Evolutionary conservation across 1,140 invertebrate species (phyloP).

Genomic region (Pseudomyrmex dendroicus): DNA sequence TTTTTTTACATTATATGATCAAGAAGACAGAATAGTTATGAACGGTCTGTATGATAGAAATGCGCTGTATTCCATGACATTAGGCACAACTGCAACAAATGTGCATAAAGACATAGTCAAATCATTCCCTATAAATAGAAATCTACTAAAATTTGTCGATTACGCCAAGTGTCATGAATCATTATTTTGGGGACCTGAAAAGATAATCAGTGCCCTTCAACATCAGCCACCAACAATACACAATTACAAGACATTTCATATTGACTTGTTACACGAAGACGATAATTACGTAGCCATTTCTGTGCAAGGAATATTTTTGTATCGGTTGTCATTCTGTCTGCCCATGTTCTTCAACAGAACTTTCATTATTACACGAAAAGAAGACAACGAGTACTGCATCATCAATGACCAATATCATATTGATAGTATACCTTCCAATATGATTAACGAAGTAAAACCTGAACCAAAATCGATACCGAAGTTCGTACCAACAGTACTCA

Average conservation of each 20-base stretch:
- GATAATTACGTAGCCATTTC: conserved; percentile 73
- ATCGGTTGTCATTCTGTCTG: conserved; percentile 71
- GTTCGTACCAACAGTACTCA: conserved; percentile 79
- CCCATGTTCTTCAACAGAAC: conserved; percentile 80
- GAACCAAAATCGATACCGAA: conserved; percentile 62
- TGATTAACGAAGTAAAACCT: conserved; percentile 56
- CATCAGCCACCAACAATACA: conserved; percentile 80
- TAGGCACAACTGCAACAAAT: conserved; percentile 76
- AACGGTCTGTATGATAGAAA: conserved; percentile 82
- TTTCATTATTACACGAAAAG: conserved; percentile 79
- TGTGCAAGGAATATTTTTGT: conserved; percentile 81
- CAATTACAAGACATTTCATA: conserved; percentile 76
- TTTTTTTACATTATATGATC: conserved; percentile 83
- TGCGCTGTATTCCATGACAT: conserved; percentile 82
- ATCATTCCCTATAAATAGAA: conserved; percentile 79
- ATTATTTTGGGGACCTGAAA: conserved; percentile 80
- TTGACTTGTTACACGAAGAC: conserved; percentile 78
- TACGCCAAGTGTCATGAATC: conserved; percentile 83
- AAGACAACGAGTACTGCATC: conserved; percentile 83
- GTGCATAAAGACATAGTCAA: conserved; percentile 79
- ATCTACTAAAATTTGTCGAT: conserved; percentile 83
- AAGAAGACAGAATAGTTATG: conserved; percentile 80
- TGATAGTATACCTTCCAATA: conserved; percentile 72
- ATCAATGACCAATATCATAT: conserved; percentile 83
- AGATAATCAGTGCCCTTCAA: conserved; percentile 78